Conservation (phyloP, 2,797 vertebrate genomes). For the Enteromius anoplus region DNA sequence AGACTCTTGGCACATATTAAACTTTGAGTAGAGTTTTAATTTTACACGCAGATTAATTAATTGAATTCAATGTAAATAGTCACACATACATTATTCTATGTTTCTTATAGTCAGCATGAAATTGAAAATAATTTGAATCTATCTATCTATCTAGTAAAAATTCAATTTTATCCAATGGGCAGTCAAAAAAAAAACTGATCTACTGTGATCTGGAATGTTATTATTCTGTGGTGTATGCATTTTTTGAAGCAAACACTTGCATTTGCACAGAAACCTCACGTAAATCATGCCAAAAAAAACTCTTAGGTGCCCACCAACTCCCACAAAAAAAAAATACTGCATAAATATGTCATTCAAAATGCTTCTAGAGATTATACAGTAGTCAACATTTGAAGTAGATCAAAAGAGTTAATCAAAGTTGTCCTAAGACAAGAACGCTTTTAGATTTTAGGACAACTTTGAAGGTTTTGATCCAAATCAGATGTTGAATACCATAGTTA, state of each 20-base stretch:
- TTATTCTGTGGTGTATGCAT: too few relatives aligned
- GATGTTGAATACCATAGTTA: neutral
- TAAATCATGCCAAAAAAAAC: too few relatives aligned
- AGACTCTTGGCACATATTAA: constrained; percentile 13
- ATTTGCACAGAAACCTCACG: too few relatives aligned
- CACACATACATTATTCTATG: neutral
- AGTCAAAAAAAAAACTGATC: too few relatives aligned
- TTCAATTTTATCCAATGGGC: neutral
- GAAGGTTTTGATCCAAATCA: neutral
- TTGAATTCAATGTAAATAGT: neutral
- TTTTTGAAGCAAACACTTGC: too few relatives aligned
- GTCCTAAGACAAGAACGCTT: neutral
- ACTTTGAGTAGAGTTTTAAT: neutral
- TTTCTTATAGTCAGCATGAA: neutral
- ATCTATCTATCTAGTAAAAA: neutral
- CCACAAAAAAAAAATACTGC: too few relatives aligned
- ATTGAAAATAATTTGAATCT: neutral
- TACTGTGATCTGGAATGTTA: too few relatives aligned
- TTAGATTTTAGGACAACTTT: neutral
- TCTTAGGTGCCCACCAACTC: too few relatives aligned
- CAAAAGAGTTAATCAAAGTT: too few relatives aligned
- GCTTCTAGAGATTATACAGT: too few relatives aligned
- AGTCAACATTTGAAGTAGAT: too few relatives aligned
- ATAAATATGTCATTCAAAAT: too few relatives aligned
- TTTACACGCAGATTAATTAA: neutral